Evolutionary conservation across 1,140 invertebrate species (phyloP), one percentile per base, ranked within the genome.

Genomic region (Metopolophium dirhodum): DNA sequence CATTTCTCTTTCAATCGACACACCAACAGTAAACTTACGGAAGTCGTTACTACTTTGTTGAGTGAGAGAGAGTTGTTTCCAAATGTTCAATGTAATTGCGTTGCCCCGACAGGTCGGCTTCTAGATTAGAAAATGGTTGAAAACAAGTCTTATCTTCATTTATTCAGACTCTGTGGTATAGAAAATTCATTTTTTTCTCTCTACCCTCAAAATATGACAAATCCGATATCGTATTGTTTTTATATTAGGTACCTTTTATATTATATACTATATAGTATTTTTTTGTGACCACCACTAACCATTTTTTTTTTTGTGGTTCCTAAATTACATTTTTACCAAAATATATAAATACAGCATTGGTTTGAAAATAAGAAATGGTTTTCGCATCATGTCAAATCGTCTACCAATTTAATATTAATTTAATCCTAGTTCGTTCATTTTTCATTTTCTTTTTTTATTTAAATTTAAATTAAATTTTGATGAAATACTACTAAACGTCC

Each of bases 121-220:
- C 61, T 77, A 77, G 61, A 77, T 77, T 77, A 77, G 61, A 77
- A 77, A 77, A 77, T 77, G 61, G 30, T 77, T 77, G 61, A 77
- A 77, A 77, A 77, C 61, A n/a, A 77, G 61, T 77, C 61, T 77
- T 77, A 77, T 77, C 61, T 77, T n/a, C 61, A 77, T 77, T 77
- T 77, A 77, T 77, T 77, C 61, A 77, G 61, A 77, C 61, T 18
- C 30, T n/a, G n/a, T 77, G n/a, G 61, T 77, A n/a, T n/a, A 77
- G 30, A 35, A 20, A 77, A n/a, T 6, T n/a, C n/a, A 77, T 77
- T 77, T 77, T 57, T 77, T 77, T 18, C n/a, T 77, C 61, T 77
- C 30, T 77, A n/a, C 30, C 30, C 30, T 35, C n/a, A 6, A 77
- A 77, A n/a, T 77, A 77, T 77, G 61, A 77, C 61, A 77, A 35